These are phyloP conservation scores for Bombus fervidus DNA, from an alignment of 1,140 invertebrate genomes.

Conservation along the genomic window DNA sequence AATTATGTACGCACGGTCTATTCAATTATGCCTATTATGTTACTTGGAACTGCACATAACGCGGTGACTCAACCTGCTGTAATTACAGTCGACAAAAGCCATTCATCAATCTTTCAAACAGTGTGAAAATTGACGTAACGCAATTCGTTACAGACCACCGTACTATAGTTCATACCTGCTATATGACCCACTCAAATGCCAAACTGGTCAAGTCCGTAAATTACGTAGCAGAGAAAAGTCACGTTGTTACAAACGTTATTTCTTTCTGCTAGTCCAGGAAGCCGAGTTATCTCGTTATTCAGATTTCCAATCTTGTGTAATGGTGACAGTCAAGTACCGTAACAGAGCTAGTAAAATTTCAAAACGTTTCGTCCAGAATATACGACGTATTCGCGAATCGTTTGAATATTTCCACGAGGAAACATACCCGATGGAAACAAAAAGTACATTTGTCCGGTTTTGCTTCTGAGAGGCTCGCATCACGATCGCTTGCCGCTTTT, in stretches of 20 bases:
- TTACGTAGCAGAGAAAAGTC: background rate
- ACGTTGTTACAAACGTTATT: no score
- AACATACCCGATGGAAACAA: background rate
- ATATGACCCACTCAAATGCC: background rate
- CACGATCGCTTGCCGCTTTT: background rate
- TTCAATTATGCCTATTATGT: conserved; percentile 63
- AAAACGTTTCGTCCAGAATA: background rate
- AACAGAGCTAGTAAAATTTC: background rate
- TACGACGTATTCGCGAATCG: background rate
- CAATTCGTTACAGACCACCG: background rate
- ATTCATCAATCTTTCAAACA: conserved; percentile 39
- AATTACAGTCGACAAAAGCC: conserved; percentile 14
- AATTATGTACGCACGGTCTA: conserved; percentile 62
- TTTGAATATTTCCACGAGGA: background rate
- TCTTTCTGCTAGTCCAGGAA: no score
- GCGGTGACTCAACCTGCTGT: background rate
- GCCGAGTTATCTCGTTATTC: no score
- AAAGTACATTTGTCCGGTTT: background rate
- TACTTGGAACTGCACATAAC: conserved; percentile 5
- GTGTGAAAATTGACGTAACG: conserved; percentile 22
- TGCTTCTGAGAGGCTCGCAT: background rate
- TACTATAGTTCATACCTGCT: no score
- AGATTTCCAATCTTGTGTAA: background rate
- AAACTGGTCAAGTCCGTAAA: background rate
- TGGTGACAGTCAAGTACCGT: no score